Evolutionary conservation across 2,113 vertebrate species (phyloP).

Genomic region (Oenanthe melanoleuca): DNA sequence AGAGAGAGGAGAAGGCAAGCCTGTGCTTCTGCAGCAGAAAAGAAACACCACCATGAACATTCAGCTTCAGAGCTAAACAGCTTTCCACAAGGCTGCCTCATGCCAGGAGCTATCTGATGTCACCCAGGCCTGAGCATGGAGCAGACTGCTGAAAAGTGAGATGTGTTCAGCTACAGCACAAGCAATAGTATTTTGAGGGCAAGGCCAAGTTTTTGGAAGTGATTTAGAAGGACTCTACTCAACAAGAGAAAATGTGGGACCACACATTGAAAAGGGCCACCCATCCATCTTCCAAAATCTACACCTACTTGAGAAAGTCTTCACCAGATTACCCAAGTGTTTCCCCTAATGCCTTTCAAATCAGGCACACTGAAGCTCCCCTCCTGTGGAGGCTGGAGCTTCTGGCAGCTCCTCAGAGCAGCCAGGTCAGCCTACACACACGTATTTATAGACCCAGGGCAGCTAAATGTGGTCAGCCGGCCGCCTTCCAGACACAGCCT

Average conservation of each 20-base stretch:
- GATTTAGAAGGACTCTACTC: neutral
- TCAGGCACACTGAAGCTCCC: neutral
- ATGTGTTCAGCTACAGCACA: neutral
- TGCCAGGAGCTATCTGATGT: neutral
- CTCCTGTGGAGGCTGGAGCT: neutral
- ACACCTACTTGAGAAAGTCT: neutral
- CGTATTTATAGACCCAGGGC: neutral
- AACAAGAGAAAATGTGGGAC: neutral
- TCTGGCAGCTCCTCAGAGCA: neutral
- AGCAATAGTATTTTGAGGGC: neutral
- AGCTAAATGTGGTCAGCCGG: neutral
- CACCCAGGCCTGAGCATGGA: neutral
- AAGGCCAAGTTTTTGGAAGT: neutral
- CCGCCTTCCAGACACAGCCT: neutral
- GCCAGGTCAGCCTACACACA: neutral
- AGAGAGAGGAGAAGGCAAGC: conserved; percentile 80
- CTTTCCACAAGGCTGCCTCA: neutral
- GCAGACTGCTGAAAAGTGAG: neutral
- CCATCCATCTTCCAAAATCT: neutral
- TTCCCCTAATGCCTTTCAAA: neutral
- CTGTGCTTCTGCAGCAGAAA: conserved; percentile 75
- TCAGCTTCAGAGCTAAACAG: neutral
- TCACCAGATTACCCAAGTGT: neutral
- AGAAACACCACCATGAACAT: neutral
- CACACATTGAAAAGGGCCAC: neutral